These are phyloP conservation scores for Amblyjoppa fuscipennis DNA, from an alignment of 2,888 invertebrate species.

Conservation along the genomic window DNA sequence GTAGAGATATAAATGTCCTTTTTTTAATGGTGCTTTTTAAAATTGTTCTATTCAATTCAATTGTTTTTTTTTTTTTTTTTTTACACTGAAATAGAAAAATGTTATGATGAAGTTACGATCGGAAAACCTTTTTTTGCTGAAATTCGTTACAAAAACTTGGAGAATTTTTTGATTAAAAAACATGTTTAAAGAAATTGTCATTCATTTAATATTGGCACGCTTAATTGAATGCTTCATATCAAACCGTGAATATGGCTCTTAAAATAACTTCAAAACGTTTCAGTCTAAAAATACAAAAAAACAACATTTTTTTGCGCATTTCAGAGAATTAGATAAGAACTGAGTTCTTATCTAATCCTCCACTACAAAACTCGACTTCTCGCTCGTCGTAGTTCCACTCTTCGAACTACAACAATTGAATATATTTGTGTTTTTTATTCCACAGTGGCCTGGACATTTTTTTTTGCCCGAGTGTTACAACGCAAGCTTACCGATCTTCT, in stretches of 20 bases:
- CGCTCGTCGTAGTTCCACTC: background rate
- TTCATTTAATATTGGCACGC: background rate
- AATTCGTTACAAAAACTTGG: too few species aligned
- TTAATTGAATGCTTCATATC: background rate
- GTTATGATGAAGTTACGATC: too few species aligned
- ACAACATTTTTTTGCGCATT: background rate
- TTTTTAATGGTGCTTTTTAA: too few species aligned
- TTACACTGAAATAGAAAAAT: too few species aligned
- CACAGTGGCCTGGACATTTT: background rate
- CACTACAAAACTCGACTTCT: background rate
- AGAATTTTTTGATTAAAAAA: background rate
- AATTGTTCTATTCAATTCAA: too few species aligned
- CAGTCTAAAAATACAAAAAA: background rate
- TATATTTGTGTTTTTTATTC: conserved; percentile 21
- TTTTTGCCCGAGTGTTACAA: background rate
- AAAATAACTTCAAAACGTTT: background rate
- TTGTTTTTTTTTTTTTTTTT: too few species aligned
- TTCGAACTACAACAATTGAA: background rate
- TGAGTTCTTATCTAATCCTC: background rate
- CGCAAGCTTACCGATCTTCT: conserved; percentile 71
- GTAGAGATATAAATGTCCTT: too few species aligned
- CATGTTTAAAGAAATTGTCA: background rate
- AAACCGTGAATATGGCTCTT: background rate
- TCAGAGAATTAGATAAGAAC: background rate
- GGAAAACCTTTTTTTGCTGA: too few species aligned